Evolutionary conservation across 2,113 vertebrate genomes (phyloP).

Genomic region (Otocyon megalotis): DNA sequence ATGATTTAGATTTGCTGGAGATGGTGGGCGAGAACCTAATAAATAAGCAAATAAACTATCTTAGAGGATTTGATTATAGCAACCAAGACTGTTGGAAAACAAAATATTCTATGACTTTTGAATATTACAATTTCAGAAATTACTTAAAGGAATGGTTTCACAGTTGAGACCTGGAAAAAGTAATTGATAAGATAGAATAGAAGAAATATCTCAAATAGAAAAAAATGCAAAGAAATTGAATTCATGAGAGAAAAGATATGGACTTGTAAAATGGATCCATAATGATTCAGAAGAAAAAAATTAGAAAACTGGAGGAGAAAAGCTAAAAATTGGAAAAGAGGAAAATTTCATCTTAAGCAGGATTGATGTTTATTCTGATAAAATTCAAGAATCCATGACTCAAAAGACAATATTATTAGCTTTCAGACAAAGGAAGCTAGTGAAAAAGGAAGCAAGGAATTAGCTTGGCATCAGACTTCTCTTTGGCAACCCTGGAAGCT

Average conservation of each 20-base stretch:
- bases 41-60: background rate
- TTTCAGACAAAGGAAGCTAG: background rate
- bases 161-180: background rate
- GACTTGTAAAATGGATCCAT: background rate
- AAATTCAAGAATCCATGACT: background rate
- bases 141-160: background rate
- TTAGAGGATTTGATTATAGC: background rate
- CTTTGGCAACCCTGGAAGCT: background rate
- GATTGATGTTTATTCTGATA: background rate
- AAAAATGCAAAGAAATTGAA: conserved; percentile 1
- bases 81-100: background rate
- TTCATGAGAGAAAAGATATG: background rate
- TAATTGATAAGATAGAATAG: background rate
- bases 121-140: background rate
- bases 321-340: background rate
- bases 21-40: background rate
- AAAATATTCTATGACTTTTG: background rate
- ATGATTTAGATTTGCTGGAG: background rate
- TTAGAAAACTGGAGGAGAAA: background rate
- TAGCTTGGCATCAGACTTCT: background rate
- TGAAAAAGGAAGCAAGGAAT: background rate
- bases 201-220: background rate
- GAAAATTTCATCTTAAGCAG: background rate
- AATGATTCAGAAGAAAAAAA: background rate
- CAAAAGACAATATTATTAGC: background rate